Conservation (phyloP, 2,888 invertebrate genomes). For the Microplitis deprimator region DNA sequence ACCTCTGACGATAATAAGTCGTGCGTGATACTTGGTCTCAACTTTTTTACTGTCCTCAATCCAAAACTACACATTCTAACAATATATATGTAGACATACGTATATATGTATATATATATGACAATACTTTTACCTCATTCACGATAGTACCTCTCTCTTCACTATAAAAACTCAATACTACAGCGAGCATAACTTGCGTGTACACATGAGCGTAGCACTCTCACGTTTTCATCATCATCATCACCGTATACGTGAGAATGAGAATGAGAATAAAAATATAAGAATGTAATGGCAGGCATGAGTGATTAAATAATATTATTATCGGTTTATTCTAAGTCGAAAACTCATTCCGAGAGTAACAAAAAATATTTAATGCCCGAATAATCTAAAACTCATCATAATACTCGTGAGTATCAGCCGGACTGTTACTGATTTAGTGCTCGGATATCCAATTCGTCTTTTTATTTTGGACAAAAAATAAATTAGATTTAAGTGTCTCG, state of each 20-base stretch:
- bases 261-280: not conserved
- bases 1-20: slow-evolving; percentile 25
- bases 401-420: too few relatives aligned
- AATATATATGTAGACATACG: not conserved
- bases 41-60: slow-evolving; percentile 25
- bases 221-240: not conserved
- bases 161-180: not conserved
- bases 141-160: not conserved
- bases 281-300: not conserved
- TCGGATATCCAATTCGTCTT: not conserved
- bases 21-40: slow-evolving; percentile 13
- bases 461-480: not conserved
- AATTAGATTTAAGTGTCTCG: slow-evolving; percentile 1
- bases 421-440: not conserved
- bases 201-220: not conserved
- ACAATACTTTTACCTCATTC: slow-evolving; percentile 12
- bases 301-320: not conserved
- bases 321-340: not conserved
- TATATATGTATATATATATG: not conserved
- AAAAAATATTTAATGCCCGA: not conserved
- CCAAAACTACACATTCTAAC: not conserved
- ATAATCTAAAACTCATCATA: not conserved
- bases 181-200: not conserved
- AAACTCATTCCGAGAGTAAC: not conserved
- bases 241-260: not conserved